phyloP scores from a whole-genome alignment of 2,888 invertebrate species.

The Harpalus rubripes region DNA sequence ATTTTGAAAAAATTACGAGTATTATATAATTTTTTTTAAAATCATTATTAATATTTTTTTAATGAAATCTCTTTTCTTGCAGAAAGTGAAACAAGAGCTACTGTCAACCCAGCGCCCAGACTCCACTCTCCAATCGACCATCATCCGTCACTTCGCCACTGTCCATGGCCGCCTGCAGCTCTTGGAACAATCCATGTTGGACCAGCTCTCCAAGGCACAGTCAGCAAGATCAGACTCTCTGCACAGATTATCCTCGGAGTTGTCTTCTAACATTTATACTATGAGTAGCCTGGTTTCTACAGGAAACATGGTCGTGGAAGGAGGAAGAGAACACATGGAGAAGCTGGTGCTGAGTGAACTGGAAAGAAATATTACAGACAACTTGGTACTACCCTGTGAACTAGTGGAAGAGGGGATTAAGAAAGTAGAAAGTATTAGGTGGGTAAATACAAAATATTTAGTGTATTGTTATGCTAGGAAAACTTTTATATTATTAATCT shows the following conservation, averaged over 20 bases:
- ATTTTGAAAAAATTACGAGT: too few relatives aligned
- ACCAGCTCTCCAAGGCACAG: conserved; percentile 73
- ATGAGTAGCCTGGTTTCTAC: conserved; percentile 28
- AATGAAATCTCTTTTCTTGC: conserved; percentile 65
- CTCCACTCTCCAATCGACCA: conserved; percentile 69
- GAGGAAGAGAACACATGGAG: conserved; percentile 41
- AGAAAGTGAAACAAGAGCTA: conserved; percentile 69
- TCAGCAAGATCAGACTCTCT: conserved; percentile 71
- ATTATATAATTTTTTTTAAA: too few relatives aligned
- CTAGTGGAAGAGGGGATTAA: conserved; percentile 21
- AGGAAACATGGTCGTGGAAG: conserved; percentile 13
- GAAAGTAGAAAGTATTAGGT: conserved; percentile 47
- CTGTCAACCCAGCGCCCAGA: neutral
- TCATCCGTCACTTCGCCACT: conserved; percentile 80
- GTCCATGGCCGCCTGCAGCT: conserved; percentile 79
- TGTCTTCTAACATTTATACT: conserved; percentile 45
- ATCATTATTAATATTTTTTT: too few relatives aligned
- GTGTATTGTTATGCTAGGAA: too few relatives aligned
- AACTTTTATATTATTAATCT: too few relatives aligned
- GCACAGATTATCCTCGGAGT: conserved; percentile 52
- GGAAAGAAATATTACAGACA: conserved; percentile 29
- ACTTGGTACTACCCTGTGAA: conserved; percentile 42
- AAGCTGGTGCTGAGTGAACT: conserved; percentile 41
- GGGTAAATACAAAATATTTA: neutral
- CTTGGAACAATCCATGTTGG: conserved; percentile 78